Base-by-base conservation (phyloP, 2,797 vertebrate genomes). In the Ctenochaetus hawaiiensis region DNA sequence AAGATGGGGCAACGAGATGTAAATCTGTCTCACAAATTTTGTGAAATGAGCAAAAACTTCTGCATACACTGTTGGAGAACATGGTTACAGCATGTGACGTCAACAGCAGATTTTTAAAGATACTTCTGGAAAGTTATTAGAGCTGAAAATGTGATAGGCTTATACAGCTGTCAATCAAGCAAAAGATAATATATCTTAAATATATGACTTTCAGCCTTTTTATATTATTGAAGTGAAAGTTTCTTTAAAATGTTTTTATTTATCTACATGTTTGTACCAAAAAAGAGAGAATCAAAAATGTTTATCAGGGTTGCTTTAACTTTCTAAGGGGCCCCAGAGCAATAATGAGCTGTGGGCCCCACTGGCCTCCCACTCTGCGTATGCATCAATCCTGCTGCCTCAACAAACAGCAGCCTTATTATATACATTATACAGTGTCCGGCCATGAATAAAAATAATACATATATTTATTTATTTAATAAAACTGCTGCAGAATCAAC, bases 61-160 rank as follows among this genome's bases (percentile, higher is more conserved):
- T 34, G 30, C 30, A 34, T 34, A 34, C 43, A 11, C 51, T 66
- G 17, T 10, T 20, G 5, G 17, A 41, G 17, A 53, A 39, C 22
- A 16, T 2, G 7, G 0, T 22, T 11, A 17, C 39, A 53, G 61
- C 22, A 54, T 66, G 79, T 63, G 79, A 77, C 67, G 51, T 72
- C 65, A 68, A 51, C 64, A 7, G 16, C 16, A 1, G 9, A 10
- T 3, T 30, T 51, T 41, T 41, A 43, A 34, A 26, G 53, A n/a
- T 10, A 14, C 1, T 1, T n/a, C 22, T 18, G 6, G 18, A 34
- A 44, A 3, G n/a, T 20, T 60, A 59, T 44, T 2, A 9, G 53
- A 70, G 60, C 11, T 6, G 23, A 13, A 18, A 37, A 34, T 67
- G 22, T 26, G 43, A 57, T 39, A 8, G 30, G 30, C 30, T 34